Evolutionary conservation across 2,888 invertebrate species (phyloP), one percentile per base, ranked within the genome.

Genomic region (Yponomeuta sedellus): DNA sequence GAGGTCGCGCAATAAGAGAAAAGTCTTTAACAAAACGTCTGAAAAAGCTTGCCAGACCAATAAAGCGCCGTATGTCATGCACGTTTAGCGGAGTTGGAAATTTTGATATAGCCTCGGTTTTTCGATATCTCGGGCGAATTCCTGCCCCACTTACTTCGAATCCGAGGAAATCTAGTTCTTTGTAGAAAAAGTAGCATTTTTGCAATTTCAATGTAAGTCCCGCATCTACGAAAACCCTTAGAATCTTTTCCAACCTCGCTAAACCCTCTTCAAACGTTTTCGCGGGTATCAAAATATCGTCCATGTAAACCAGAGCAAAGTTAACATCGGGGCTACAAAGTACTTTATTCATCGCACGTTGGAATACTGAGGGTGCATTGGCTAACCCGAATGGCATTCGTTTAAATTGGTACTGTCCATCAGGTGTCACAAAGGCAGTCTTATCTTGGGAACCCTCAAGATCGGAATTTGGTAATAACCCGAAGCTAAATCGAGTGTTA

Each of bases 111-210:
- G 64, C 73, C 34, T 1, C 69, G 70, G 28, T 68, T 28, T 65
- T 69, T 68, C 28, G 68, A 1, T 22, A 4, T 1, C 74, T 75
- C 6, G 77, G 76, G 12, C 69, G 59, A 16, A 76, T 70, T n/a
- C 75, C 75, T 0, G 66, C 12, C 1, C 40, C 58, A 4, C 66
- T 68, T 0, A 77, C 71, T 19, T 77, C 69, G 59, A 71, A 75
- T 0, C 77, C 75, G 8, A 75, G 40, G 58, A 69, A 75, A 5
- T 76, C 77, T 3, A 78, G 65, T 10, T 67, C 52, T 0, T 68
- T 65, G 1, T 59, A 67, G 19, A 75, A 75, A 40, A 75, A 77
- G 20, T 67, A 10, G 66, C 77, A 79, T 61, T 80, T 79, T 0
- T 25, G 52, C 1, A 75, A 12, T 28, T 74, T 75, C 0, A 78